These are phyloP conservation scores for Panagrolaimus sp. DNA, from an alignment of 1,140 invertebrate species.

Conservation along the genomic window DNA sequence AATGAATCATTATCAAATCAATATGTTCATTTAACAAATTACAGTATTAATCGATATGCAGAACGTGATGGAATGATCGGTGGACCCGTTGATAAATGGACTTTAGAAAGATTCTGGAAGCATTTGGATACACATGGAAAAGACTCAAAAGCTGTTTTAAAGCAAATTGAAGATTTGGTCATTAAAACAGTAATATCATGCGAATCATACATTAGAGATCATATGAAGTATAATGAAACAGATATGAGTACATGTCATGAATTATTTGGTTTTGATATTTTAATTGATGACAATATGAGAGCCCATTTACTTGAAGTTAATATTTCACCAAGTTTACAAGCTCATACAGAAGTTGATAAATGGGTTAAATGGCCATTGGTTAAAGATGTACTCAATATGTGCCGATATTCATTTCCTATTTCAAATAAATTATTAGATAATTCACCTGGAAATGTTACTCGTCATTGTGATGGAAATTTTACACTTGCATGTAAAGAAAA, in stretches of 20 bases:
- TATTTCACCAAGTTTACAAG: conserved; percentile 82
- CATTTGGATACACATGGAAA: conserved; percentile 73
- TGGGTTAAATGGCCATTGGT: conserved; percentile 83
- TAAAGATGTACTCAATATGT: conserved; percentile 78
- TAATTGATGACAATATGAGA: conserved; percentile 80
- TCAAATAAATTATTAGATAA: conserved; percentile 8
- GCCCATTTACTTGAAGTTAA: conserved; percentile 80
- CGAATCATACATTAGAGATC: conserved; percentile 46
- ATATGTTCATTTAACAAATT: conserved; percentile 97
- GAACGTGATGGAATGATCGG: conserved; percentile 49
- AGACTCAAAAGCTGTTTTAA: conserved; percentile 74
- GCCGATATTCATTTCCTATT: conserved; percentile 63
- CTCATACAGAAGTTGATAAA: conserved; percentile 82
- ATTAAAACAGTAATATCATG: conserved; percentile 76
- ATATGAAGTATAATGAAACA: conserved; percentile 71
- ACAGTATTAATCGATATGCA: conserved; percentile 80
- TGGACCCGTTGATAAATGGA: conserved; percentile 73
- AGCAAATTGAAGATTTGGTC: conserved; percentile 82
- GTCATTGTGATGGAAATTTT: conserved; percentile 9
- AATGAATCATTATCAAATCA: conserved; percentile 66
- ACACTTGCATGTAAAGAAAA: conserved; percentile 11
- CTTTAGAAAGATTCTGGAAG: conserved; percentile 77
- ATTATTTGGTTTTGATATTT: conserved; percentile 88
- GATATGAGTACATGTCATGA: conserved; percentile 65
- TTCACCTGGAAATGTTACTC: conserved; percentile 13